These are phyloP conservation scores for Hyles euphorbiae DNA, from an alignment of 1,140 invertebrate species.

Conservation along the genomic window DNA sequence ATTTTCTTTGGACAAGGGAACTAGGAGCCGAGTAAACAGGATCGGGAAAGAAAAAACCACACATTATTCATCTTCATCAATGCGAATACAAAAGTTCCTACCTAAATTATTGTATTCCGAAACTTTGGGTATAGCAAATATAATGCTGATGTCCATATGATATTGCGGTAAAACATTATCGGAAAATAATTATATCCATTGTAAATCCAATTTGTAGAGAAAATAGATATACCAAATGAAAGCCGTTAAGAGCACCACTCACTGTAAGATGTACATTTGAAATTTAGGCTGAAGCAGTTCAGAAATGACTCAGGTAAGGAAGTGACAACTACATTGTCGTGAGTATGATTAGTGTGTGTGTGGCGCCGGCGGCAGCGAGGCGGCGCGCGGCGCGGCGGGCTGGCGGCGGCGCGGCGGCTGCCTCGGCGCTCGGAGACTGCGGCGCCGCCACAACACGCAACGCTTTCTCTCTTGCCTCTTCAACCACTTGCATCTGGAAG, in stretches of 20 bases:
- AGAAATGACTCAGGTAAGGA: conserved; percentile 68
- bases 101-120: not conserved
- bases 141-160: not conserved
- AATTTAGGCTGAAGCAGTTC: conserved; percentile 10
- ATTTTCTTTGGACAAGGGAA: conserved; percentile 98
- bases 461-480: conserved; percentile 44
- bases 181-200: conserved; percentile 5
- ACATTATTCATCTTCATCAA: conserved; percentile 31
- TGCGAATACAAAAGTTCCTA: conserved; percentile 9
- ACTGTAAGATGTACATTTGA: not conserved
- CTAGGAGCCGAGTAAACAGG: conserved; percentile 71
- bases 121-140: not conserved
- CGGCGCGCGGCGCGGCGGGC: conserved; percentile 17
- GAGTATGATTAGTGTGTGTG: conserved; percentile 4
- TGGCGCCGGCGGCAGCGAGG: conserved; percentile 12
- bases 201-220: conserved; percentile 10
- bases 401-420: conserved; percentile 21
- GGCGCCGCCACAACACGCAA: conserved; percentile 18
- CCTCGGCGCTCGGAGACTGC: conserved; percentile 22
- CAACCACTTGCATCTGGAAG: conserved; percentile 67
- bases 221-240: conserved; percentile 26
- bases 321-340: conserved; percentile 34
- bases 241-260: conserved; percentile 49
- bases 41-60: conserved; percentile 63
- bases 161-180: not conserved